Percentiles rank a stretch among this genome's conserved stretches.
Conservation (phyloP, 2,113 vertebrate species). For the Murina feae region DNA sequence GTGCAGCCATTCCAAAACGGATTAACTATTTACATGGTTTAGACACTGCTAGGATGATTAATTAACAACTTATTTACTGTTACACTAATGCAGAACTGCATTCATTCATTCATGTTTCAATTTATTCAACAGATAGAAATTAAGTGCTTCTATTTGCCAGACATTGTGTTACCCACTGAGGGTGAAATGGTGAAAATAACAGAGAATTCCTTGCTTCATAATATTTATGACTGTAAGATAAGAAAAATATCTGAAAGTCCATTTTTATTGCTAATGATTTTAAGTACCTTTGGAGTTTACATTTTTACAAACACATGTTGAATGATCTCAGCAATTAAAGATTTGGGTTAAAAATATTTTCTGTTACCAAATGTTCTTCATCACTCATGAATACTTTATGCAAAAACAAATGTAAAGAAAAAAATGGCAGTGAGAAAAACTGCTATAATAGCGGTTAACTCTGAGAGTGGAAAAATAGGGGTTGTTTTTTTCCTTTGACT, state of each 20-base stretch:
- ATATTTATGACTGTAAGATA: not conserved
- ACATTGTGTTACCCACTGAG: not conserved
- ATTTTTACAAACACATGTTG: not conserved
- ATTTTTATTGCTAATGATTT: slow-evolving; percentile 35
- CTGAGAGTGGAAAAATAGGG: not conserved
- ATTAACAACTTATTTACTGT: not conserved
- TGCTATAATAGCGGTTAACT: not conserved
- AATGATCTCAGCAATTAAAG: not conserved
- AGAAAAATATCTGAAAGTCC: not conserved
- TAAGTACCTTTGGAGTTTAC: not conserved
- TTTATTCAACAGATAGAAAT: not conserved
- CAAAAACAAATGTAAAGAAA: slow-evolving; percentile 13
- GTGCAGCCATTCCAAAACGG: not conserved
- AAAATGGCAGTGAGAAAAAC: not conserved
- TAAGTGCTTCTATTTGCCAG: not conserved
- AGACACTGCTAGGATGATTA: not conserved
- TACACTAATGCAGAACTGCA: not conserved
- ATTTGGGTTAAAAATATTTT: slow-evolving; percentile 21
- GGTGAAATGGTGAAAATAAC: not conserved
- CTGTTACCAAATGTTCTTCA: not conserved
- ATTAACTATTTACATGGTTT: not conserved
- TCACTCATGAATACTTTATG: not conserved
- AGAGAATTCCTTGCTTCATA: not conserved
- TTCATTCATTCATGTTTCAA: not conserved
- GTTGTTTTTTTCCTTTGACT: not conserved